Percentiles rank a stretch among this genome's conserved stretches.
These are phyloP conservation scores for Myotis vivesi DNA, from an alignment of 2,797 vertebrate genomes.

Conservation along the genomic window DNA sequence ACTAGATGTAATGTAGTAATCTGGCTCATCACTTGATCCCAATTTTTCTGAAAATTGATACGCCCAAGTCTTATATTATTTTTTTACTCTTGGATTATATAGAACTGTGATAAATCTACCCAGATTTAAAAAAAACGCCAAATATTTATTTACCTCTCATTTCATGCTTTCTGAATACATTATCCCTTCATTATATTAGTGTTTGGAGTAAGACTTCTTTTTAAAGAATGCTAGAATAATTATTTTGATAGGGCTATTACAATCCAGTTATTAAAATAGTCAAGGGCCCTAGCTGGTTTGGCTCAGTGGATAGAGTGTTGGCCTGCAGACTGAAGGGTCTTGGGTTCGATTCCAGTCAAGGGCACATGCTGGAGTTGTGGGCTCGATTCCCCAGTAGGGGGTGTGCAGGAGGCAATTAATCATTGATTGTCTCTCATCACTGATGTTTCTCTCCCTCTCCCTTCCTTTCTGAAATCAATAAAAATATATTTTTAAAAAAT, in stretches of 20 bases:
- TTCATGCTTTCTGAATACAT: slow-evolving; percentile 2
- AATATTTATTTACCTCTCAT: neutral
- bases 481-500: too few species aligned
- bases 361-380: too few species aligned
- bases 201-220: neutral
- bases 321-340: too few species aligned
- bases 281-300: neutral
- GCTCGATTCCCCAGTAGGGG: too few species aligned
- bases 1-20: neutral
- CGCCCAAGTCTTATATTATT: neutral
- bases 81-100: slow-evolving; percentile 8
- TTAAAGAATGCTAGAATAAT: neutral
- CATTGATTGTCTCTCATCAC: too few species aligned
- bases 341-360: too few species aligned
- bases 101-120: neutral
- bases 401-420: too few species aligned
- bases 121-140: neutral
- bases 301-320: too few species aligned
- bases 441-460: too few species aligned
- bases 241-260: neutral
- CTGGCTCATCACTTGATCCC: neutral
- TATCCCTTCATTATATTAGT: neutral
- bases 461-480: too few species aligned
- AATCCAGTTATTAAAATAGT: slow-evolving; percentile 15
- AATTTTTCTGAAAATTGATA: slow-evolving; percentile 19